phyloP scores from a whole-genome alignment of 2,113 vertebrate genomes.

The Bos indicus region DNA sequence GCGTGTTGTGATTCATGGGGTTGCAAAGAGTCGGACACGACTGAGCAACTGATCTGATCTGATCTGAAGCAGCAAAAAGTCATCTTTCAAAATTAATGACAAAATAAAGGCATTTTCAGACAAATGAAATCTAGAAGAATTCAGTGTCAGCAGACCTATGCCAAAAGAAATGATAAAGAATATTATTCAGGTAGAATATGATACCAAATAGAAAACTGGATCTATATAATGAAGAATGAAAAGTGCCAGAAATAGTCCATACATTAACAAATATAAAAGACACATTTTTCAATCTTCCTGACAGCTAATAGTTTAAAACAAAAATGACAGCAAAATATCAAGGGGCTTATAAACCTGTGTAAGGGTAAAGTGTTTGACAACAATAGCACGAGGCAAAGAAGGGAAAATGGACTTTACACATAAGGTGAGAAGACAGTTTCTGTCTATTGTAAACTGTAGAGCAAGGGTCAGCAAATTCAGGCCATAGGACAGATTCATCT shows the following conservation, averaged over 20 bases:
- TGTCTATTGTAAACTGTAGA: background rate
- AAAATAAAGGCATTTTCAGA: background rate
- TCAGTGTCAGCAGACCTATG: background rate
- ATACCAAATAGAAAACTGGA: background rate
- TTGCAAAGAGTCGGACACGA: no score
- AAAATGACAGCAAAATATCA: background rate
- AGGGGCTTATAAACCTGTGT: background rate
- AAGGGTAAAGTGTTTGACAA: background rate
- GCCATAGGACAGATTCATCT: background rate
- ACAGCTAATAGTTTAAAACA: background rate
- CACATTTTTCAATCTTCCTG: background rate
- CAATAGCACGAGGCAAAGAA: background rate
- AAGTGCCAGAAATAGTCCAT: background rate
- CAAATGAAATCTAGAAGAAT: background rate
- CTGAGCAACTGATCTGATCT: no score
- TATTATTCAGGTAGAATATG: background rate
- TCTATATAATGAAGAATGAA: background rate
- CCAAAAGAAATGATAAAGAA: background rate
- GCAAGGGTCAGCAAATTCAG: background rate
- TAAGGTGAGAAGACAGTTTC: background rate
- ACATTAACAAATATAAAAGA: background rate
- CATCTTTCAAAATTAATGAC: background rate
- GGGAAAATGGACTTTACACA: background rate
- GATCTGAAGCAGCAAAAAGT: background rate
- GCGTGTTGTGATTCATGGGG: no score